Conservation (phyloP, 2,797 vertebrate genomes). For the Schizopygopsis pylzovi region DNA sequence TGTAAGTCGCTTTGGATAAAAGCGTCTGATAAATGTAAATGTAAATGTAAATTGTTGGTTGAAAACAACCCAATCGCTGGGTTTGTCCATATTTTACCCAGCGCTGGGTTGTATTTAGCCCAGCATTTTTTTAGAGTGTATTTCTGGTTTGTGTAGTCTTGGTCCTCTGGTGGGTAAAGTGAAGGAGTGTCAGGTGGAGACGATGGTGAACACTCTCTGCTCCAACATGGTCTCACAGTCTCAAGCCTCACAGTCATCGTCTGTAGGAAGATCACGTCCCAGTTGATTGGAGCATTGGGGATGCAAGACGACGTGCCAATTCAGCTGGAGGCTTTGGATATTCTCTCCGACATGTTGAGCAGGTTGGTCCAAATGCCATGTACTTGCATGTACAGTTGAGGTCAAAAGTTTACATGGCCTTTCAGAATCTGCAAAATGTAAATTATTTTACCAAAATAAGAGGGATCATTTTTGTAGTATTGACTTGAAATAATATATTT, state of each 20-base stretch:
- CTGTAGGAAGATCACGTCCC: slow-evolving; percentile 92
- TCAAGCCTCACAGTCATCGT: slow-evolving; percentile 90
- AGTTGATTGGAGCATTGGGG: slow-evolving; percentile 89
- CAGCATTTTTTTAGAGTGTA: no score
- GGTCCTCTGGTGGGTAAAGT: slow-evolving; percentile 93
- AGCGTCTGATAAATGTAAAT: no score
- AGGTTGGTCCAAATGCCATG: slow-evolving; percentile 74
- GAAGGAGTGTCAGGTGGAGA: slow-evolving; percentile 96
- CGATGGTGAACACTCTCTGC: slow-evolving; percentile 91
- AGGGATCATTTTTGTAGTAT: neutral
- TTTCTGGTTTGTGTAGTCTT: slow-evolving; percentile 74
- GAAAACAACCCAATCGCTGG: no score
- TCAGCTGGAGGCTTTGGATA: slow-evolving; percentile 94
- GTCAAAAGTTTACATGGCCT: neutral
- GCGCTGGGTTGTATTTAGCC: no score
- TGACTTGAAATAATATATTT: no score
- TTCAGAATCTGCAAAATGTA: neutral
- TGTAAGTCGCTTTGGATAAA: no score
- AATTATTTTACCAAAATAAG: neutral
- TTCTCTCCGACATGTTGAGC: slow-evolving; percentile 95
- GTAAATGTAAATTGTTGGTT: no score
- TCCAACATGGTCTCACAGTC: slow-evolving; percentile 87
- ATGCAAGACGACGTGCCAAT: slow-evolving; percentile 92
- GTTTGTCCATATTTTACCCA: no score
- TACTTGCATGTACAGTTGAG: neutral